A percentile compares a stretch with the other conserved stretches of the same genome.
These are phyloP conservation scores for Hozukius guyotensis DNA, from an alignment of 2,797 vertebrate species.

Conservation along the genomic window DNA sequence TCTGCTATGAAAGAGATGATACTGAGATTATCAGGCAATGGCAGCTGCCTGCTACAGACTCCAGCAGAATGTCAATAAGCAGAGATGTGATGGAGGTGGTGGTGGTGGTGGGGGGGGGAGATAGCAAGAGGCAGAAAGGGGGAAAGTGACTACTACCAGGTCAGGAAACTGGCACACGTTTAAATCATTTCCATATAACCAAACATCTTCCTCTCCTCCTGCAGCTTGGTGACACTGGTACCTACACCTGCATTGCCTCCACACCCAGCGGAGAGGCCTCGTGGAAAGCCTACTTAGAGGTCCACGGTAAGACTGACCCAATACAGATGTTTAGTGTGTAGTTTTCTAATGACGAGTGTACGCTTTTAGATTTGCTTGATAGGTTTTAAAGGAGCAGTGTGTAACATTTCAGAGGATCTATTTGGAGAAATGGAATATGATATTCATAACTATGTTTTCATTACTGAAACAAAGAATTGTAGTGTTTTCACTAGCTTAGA, in stretches of 20 bases:
- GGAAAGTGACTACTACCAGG: background rate
- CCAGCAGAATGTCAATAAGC: slow-evolving; percentile 55
- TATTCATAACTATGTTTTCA: no score
- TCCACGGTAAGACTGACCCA: slow-evolving; percentile 88
- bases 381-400: background rate
- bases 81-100: slow-evolving; percentile 1
- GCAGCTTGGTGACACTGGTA: slow-evolving; percentile 94
- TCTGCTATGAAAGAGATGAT: slow-evolving; percentile 52
- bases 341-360: background rate
- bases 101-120: background rate
- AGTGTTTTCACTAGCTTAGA: no score
- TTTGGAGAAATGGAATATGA: no score
- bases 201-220: slow-evolving; percentile 8
- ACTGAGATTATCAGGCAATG: slow-evolving; percentile 60
- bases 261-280: slow-evolving; percentile 96
- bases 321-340: background rate
- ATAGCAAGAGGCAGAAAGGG: background rate
- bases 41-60: slow-evolving; percentile 52
- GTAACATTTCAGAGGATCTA: no score
- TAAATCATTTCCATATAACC: slow-evolving; percentile 42
- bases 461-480: no score
- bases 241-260: slow-evolving; percentile 95
- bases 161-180: slow-evolving; percentile 28
- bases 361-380: background rate
- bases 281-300: slow-evolving; percentile 95